Evolutionary conservation across 2,113 vertebrate species (phyloP), one percentile per base, ranked within the genome.

Genomic region (Perccottus glenii): DNA sequence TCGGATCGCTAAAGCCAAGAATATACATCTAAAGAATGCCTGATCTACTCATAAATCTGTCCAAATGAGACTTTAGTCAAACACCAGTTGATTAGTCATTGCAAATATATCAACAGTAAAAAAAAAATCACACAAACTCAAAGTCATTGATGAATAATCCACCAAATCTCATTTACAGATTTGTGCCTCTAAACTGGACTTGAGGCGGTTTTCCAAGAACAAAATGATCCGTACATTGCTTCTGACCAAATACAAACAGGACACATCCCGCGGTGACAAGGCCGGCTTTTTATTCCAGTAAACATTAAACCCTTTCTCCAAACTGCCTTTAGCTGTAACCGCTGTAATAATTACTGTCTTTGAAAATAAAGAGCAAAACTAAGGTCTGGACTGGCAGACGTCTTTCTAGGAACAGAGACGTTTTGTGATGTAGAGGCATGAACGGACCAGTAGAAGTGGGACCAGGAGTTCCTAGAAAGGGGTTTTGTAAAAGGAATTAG

Each of bases 261-360:
- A 27, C 19, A 27, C 19, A 27, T 27, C 19, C 19, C 19, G 19
- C 19, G 19, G 38, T 40, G 5, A 40, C 38, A 5, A 52, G 19
- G 10, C 50, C 11, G 1, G 11, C 11, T 10, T 3, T 27, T 50
- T 51, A 27, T 27, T 52, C 27, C 27, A 11, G 5, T 33, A 11
- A 33, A 11, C 50, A 11, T 14, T 32, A 33, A 43, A 38, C 7
- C 35, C 1, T 12, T 45, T 40, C 53, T 45, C 5, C 11, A 46
- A 42, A 70, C 16, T 53, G 40, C 67, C 14, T 51, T 16, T 4
- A 53, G 48, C 58, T 45, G 6, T 44, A 9, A 44, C 38, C 38
- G 19, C n/a, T 14, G 10, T 45, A 11, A 60, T 52, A 35, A 60
- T 52, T 32, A 19, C 48, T 38, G 7, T 50, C 36, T 11, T 9